Conservation (phyloP, 2,113 vertebrate species). For the Paratilapia polleni region DNA sequence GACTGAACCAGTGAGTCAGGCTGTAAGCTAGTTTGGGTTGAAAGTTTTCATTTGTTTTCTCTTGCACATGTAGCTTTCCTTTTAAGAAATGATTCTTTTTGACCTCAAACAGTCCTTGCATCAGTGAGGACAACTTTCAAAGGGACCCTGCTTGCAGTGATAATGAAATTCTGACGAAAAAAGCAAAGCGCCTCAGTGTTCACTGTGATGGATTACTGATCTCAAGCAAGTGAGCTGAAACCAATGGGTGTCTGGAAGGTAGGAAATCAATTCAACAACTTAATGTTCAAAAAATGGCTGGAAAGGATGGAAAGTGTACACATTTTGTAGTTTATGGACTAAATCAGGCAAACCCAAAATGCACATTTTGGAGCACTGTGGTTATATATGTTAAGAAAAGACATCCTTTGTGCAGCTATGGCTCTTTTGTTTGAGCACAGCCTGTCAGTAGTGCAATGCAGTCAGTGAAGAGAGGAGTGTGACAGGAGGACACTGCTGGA, state of each 20-base stretch:
- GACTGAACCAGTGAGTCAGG: neutral
- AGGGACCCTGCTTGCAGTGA: constrained; percentile 10
- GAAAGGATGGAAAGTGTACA: neutral
- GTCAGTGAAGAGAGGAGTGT: neutral
- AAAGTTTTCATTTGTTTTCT: too few relatives aligned
- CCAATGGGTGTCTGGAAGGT: constrained; percentile 3
- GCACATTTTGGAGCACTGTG: neutral
- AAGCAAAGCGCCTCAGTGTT: neutral
- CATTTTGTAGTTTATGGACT: neutral
- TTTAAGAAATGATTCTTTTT: too few relatives aligned
- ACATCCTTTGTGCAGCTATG: neutral
- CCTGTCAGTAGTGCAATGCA: neutral
- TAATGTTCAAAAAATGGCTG: neutral
- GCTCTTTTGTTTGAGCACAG: neutral
- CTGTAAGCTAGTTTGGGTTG: too few relatives aligned
- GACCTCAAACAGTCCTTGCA: neutral
- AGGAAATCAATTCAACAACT: constrained; percentile 14
- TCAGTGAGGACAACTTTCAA: neutral
- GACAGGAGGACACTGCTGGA: constrained; percentile 25
- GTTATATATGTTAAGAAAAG: neutral
- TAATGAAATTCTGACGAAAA: constrained; percentile 25
- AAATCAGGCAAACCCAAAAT: neutral
- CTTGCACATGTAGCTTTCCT: neutral
- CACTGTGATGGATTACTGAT: constrained; percentile 26
- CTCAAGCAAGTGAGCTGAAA: constrained; percentile 18